Percentiles rank a stretch among this genome's conserved stretches.
phyloP scores from a whole-genome alignment of 1,140 invertebrate genomes.

The Saccostrea glomerata region DNA sequence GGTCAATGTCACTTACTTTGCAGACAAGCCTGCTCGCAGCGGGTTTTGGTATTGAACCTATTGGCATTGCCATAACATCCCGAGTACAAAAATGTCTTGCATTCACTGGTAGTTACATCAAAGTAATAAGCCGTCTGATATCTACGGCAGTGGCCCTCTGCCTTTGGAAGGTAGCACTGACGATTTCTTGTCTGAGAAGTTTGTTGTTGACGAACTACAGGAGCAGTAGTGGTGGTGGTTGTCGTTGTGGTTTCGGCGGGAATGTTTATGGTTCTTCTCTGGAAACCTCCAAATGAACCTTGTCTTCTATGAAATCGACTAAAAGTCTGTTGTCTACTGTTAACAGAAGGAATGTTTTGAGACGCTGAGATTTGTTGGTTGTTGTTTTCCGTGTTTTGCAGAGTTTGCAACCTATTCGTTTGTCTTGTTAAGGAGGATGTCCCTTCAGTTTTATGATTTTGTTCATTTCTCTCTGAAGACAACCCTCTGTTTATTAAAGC shows the following conservation, averaged over 20 bases:
- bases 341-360: background rate
- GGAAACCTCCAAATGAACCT: background rate
- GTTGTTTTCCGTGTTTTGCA: background rate
- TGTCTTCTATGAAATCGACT: background rate
- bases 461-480: background rate
- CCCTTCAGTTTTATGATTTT: background rate
- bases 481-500: background rate
- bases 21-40: background rate
- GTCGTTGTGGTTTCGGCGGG: background rate
- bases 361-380: background rate
- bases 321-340: background rate
- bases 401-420: background rate
- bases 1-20: background rate
- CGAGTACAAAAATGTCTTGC: background rate
- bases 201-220: background rate
- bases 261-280: background rate
- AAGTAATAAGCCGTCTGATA: background rate
- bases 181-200: background rate
- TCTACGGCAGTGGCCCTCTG: background rate
- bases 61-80: conserved; percentile 4
- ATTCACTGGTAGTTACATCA: background rate
- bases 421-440: background rate
- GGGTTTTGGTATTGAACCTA: background rate
- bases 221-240: background rate
- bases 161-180: background rate